Evolutionary conservation across 2,888 invertebrate species (phyloP), one percentile per base, ranked within the genome.

Genomic region (Osmoderma eremita): DNA sequence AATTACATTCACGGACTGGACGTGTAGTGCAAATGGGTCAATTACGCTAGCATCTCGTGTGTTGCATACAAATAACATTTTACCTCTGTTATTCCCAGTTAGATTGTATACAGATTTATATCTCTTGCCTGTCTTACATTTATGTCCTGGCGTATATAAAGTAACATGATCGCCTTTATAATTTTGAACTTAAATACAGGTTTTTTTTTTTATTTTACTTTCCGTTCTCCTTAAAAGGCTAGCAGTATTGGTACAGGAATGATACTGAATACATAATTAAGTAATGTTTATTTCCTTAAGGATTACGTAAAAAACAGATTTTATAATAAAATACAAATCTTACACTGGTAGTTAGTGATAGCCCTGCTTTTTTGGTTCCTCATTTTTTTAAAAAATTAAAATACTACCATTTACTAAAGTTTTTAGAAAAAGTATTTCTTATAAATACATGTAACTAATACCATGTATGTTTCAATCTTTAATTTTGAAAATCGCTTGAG

Each of bases 11-110:
- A 49, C 65, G 58, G 65, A 58, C 65, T 61, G 50, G 65, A 65
- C 58, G 54, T 63, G 63, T 67, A 63, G 67, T 54, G 67, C 67
- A 67, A 67, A 67, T 67, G 67, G 67, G 67, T 67, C 67, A 67
- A 67, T 67, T 67, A 67, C 54, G 48, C 54, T 30, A 63, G 54
- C 67, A 54, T 63, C 56, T 45, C 49, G 39, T 63, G 62, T 62
- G 53, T 53, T 54, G 67, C 67, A 67, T 67, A 63, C 63, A 54
- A 67, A 67, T 54, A 54, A 63, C 63, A 48, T 41, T 63, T 62
- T 67, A 67, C 67, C 63, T 65, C 65, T 58, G 49, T 58, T 49
- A 30, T 61, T 49, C 48, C 65, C 13, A 58, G 58, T 17, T 49
- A 45, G 48, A 53, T 62, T 53, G 67, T 62, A 56, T 56, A 49